Conservation (phyloP, 2,888 invertebrate species). For the Cheilosia vernalis region DNA sequence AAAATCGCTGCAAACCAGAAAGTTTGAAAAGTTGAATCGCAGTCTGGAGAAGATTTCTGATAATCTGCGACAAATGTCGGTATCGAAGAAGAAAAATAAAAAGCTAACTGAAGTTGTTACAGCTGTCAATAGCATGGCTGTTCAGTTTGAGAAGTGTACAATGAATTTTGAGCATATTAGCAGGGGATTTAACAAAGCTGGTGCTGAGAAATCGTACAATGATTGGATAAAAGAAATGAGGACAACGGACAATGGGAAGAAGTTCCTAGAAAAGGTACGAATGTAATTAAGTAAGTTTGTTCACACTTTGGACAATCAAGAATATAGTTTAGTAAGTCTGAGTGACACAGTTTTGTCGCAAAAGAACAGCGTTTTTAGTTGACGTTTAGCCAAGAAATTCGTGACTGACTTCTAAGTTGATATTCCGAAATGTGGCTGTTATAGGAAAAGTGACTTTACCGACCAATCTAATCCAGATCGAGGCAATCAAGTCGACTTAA, state of each 20-base stretch:
- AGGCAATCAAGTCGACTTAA: too few relatives aligned
- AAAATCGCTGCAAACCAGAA: constrained; percentile 73
- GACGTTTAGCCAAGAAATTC: too few relatives aligned
- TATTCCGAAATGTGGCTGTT: too few relatives aligned
- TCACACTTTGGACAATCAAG: not conserved
- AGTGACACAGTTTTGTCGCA: not conserved
- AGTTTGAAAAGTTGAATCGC: constrained; percentile 77
- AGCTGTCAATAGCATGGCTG: constrained; percentile 77
- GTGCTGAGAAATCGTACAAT: constrained; percentile 78
- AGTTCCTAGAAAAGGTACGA: constrained; percentile 80
- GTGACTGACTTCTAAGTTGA: too few relatives aligned
- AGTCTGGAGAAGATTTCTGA: constrained; percentile 78
- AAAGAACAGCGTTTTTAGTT: too few relatives aligned
- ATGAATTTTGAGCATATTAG: constrained; percentile 77
- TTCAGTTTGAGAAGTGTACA: constrained; percentile 78
- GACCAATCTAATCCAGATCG: too few relatives aligned
- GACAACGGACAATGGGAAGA: constrained; percentile 79
- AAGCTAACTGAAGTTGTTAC: constrained; percentile 76
- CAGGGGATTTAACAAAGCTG: constrained; percentile 36
- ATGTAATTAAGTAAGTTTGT: not conserved
- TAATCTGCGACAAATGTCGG: constrained; percentile 76
- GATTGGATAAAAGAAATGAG: constrained; percentile 82
- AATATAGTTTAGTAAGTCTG: too few relatives aligned
- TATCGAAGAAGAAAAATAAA: constrained; percentile 77
- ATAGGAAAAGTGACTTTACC: too few relatives aligned